Percentiles rank a stretch among this genome's conserved stretches.
phyloP scores from a whole-genome alignment of 2,113 vertebrate genomes.

The Podocnemis expansa region DNA sequence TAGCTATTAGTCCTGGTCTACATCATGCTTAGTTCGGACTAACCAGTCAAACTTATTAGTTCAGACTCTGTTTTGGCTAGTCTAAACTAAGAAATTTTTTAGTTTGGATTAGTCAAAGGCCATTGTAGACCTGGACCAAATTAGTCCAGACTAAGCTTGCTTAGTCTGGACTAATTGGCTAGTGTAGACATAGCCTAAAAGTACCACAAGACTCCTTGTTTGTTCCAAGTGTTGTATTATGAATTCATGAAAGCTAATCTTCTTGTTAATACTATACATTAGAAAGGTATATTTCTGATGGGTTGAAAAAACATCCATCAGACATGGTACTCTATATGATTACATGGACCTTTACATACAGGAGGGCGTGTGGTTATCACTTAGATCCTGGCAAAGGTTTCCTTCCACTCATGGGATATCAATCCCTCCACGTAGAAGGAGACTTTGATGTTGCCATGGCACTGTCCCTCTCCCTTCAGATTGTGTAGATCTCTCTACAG shows the following conservation, averaged over 20 bases:
- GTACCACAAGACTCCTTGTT: no score
- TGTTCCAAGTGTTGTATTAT: neutral
- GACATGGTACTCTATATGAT: neutral
- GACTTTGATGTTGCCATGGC: neutral
- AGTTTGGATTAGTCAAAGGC: no score
- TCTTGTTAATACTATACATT: neutral
- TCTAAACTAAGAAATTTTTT: no score
- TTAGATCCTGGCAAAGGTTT: neutral
- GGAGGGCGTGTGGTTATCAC: neutral
- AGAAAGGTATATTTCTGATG: neutral
- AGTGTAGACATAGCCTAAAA: no score
- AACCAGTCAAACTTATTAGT: no score
- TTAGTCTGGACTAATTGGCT: no score
- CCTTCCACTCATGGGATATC: neutral
- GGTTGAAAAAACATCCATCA: constrained; percentile 3
- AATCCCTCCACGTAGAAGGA: neutral
- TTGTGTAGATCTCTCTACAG: neutral
- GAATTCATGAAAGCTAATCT: neutral
- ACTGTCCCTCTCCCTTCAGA: neutral
- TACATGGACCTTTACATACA: neutral
- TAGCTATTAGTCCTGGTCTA: no score
- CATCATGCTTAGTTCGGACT: no score
- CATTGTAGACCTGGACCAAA: no score
- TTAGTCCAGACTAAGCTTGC: no score
- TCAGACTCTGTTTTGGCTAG: no score